These are phyloP conservation scores for Ctenoplectra terminalis DNA, from an alignment of 1,140 invertebrate genomes.

Conservation along the genomic window DNA sequence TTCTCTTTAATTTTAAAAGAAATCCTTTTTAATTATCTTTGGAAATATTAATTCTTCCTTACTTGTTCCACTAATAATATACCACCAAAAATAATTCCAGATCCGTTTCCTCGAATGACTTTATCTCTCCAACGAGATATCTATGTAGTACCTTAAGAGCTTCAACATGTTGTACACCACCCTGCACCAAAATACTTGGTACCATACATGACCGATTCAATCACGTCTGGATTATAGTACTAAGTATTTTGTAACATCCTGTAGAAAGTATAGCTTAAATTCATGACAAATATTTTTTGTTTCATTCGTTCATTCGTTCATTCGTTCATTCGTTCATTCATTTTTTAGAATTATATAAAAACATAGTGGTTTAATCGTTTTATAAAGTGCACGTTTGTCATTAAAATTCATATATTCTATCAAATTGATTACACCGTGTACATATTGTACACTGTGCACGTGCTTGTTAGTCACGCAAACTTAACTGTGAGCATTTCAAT, in stretches of 20 bases:
- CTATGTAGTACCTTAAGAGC: not conserved
- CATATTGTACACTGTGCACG: no score
- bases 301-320: no score
- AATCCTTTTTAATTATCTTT: not conserved
- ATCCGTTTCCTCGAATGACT: not conserved
- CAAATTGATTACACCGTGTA: no score
- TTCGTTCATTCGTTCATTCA: no score
- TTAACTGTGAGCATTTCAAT: not conserved
- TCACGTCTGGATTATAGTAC: not conserved
- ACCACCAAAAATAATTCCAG: no score
- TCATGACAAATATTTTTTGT: not conserved
- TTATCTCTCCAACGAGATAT: not conserved
- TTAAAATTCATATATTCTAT: not conserved
- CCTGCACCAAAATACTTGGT: not conserved
- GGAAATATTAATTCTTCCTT: no score
- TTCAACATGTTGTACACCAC: not conserved
- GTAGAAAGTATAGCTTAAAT: not conserved
- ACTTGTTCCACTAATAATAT: no score
- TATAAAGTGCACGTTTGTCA: not conserved
- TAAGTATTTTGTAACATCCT: not conserved
- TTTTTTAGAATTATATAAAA: not conserved
- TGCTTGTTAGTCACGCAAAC: not conserved
- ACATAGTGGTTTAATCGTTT: not conserved
- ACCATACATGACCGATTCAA: not conserved
- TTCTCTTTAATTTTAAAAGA: not conserved